Conservation (phyloP, 2,888 invertebrate species). For the Cerastoderma edule region DNA sequence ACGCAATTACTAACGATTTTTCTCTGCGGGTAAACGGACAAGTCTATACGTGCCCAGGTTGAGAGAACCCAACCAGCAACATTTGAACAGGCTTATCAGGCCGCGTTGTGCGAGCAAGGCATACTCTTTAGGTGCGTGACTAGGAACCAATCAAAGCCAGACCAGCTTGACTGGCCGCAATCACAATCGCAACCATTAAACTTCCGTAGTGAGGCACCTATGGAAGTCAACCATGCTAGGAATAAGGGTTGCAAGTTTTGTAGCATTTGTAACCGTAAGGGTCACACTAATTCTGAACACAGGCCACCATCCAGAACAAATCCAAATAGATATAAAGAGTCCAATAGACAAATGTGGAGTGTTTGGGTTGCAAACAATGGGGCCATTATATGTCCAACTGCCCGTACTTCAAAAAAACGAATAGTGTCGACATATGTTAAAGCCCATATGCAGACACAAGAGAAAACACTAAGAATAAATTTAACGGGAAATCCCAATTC, state of each 20-base stretch:
- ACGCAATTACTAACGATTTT: conserved; percentile 25
- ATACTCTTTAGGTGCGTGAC: conserved; percentile 21
- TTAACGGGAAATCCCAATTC: conserved; percentile 14
- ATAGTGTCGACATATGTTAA: neutral
- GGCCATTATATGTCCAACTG: neutral
- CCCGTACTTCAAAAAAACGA: neutral
- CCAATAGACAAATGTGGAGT: no score
- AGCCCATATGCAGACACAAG: neutral
- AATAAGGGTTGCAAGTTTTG: neutral
- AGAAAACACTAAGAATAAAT: neutral
- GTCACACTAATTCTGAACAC: conserved; percentile 11
- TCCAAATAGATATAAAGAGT: no score
- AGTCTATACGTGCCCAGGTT: conserved; percentile 17
- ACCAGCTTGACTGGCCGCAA: neutral
- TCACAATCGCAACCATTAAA: no score
- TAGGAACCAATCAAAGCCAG: conserved; percentile 2
- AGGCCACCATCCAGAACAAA: no score
- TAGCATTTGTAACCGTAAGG: neutral
- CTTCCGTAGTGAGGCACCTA: conserved; percentile 3
- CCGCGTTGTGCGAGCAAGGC: conserved; percentile 14
- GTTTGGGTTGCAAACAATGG: no score
- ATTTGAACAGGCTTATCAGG: conserved; percentile 22
- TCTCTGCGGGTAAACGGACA: conserved; percentile 11
- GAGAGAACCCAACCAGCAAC: conserved; percentile 6
- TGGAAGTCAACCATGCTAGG: conserved; percentile 4